phyloP scores from a whole-genome alignment of 30 jellyfish, hydroid and myxozoan species.

The Catostylus mosaicus region DNA sequence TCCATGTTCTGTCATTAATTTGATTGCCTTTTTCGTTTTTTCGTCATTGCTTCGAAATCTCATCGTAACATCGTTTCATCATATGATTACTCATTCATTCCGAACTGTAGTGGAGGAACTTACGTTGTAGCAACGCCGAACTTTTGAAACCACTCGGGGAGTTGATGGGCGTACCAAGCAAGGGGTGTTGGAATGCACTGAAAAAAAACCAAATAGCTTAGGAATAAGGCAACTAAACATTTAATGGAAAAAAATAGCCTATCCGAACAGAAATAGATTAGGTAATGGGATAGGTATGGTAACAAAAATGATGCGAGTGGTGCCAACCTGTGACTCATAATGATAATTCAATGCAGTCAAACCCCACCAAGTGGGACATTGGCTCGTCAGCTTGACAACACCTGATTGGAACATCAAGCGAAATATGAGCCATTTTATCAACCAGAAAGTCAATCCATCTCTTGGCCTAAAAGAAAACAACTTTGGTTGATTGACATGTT shows the following conservation, averaged over 20 bases:
- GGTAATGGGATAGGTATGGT: too few species aligned
- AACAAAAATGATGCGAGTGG: too few species aligned
- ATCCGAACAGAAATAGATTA: too few species aligned
- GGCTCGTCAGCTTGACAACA: conserved; percentile 88
- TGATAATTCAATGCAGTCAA: conserved; percentile 94
- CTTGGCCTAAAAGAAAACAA: conserved; percentile 72
- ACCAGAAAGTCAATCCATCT: conserved; percentile 75
- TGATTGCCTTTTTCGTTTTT: too few species aligned
- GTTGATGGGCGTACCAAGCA: conserved; percentile 99
- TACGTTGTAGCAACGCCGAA: conserved; percentile 94
- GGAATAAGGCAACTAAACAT: too few species aligned
- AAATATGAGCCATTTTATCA: conserved; percentile 90
- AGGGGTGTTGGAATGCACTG: conserved; percentile 96
- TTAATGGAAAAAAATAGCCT: too few species aligned
- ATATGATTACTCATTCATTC: too few species aligned
- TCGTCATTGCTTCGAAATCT: too few species aligned
- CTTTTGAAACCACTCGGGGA: conserved; percentile 95
- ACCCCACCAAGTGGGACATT: conserved; percentile 99
- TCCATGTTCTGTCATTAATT: too few species aligned
- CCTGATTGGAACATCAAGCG: conserved; percentile 98
- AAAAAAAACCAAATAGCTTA: too few species aligned
- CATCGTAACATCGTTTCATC: too few species aligned
- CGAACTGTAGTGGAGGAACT: not conserved
- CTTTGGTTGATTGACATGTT: too few species aligned
- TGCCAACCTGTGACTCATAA: conserved; percentile 95